Base-by-base conservation (phyloP, 2,888 invertebrate genomes). In the Chymomyza fuscimana region DNA sequence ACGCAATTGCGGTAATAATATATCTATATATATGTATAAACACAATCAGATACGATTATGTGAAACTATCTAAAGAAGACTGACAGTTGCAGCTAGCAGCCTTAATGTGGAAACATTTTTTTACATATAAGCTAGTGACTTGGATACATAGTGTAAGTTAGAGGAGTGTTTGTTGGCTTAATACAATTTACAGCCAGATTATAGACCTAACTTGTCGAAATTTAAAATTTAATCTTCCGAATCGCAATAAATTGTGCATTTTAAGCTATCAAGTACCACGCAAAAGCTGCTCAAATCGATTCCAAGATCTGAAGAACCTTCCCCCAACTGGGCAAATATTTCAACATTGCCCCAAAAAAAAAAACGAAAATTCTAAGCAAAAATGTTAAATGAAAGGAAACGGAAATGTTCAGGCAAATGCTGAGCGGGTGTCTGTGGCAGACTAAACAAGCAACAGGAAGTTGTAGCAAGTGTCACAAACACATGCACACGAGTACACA, bases 321-420 rank as follows among this genome's bases (percentile, higher is more conserved):
- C 7, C 32, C 12, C 4, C 40, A 46, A 46, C 40, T 46, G 40
- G 12, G 40, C 10, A 12, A 46, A 46, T 12, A 46, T 46, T 46
- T 46, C 40, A 46, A 46, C 6, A 46, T 46, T 46, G 40, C 12
- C 40, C 12, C 6, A 46, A 46, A 10, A 46, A 9, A 32, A 40
- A 46, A 46, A 46, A 0, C 4, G 4, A 12, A 46, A 46, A 46
- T 12, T 46, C 12, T 46, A 12, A 46, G 12, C 40, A 46, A 46
- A 73, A 75, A 80, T 80, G 63, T 73, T 58, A 81, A 86, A 77
- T 80, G 75, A 69, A 80, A 72, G 83, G 84, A 86, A 83, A 64
- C 86, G 86, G 84, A 83, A 80, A 86, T 80, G 79, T 80, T 72
- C 69, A 69, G 74, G 82, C 79, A 79, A 75, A 73, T 79, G 82